These are phyloP conservation scores for Drosophila cardini DNA, from an alignment of 1,140 invertebrate species.

Conservation along the genomic window DNA sequence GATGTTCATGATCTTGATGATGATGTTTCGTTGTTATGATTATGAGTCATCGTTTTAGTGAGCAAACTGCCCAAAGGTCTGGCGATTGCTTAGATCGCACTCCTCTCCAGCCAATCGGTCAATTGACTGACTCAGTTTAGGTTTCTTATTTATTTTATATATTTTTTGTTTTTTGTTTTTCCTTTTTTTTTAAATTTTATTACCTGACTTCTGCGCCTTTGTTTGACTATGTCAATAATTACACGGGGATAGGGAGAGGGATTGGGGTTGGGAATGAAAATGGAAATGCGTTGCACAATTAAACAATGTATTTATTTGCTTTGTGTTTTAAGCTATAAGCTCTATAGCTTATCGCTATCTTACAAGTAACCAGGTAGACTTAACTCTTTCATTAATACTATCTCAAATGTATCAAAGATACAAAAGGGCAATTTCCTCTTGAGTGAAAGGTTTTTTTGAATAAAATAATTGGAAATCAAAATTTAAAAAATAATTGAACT, in stretches of 20 bases:
- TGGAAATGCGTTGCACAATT: slow-evolving; percentile 35
- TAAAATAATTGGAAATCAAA: no score
- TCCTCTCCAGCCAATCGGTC: slow-evolving; percentile 11
- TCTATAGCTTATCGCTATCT: slow-evolving; percentile 17
- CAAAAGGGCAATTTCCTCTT: neutral
- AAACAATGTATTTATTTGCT: slow-evolving; percentile 11
- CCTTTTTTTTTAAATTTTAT: slow-evolving; percentile 14
- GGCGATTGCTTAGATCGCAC: slow-evolving; percentile 22
- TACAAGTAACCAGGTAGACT: slow-evolving; percentile 4
- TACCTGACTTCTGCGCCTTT: slow-evolving; percentile 16
- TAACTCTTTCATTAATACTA: neutral
- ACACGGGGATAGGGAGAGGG: slow-evolving; percentile 10
- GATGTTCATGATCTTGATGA: slow-evolving; percentile 11
- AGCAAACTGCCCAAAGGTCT: slow-evolving; percentile 30
- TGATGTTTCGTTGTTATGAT: slow-evolving; percentile 16
- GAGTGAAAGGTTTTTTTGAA: neutral
- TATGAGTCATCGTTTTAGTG: slow-evolving; percentile 35
- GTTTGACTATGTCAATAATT: slow-evolving; percentile 33
- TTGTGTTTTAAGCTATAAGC: slow-evolving; percentile 5
- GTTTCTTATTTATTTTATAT: slow-evolving; percentile 9
- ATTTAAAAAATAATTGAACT: no score
- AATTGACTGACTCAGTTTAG: slow-evolving; percentile 40
- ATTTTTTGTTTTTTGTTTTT: no score
- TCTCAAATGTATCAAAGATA: slow-evolving; percentile 5
- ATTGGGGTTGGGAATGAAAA: neutral